phyloP scores from a whole-genome alignment of 1,140 invertebrate genomes.

The Anoplolepis gracilipes region DNA sequence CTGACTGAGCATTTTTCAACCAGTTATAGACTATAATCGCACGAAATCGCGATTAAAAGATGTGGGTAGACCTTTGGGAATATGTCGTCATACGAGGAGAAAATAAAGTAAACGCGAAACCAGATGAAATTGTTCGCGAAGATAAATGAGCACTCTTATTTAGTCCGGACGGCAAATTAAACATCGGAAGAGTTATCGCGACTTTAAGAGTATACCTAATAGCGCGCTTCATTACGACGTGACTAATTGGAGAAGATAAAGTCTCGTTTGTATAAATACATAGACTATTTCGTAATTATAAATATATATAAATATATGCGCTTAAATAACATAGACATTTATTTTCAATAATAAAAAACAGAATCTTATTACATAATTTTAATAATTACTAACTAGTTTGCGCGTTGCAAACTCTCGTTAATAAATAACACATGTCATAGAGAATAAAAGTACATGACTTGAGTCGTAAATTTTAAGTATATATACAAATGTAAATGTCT shows the following conservation, averaged over 20 bases:
- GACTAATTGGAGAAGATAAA: neutral
- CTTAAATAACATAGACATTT: neutral
- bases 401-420: neutral
- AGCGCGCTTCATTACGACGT: conserved; percentile 5
- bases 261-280: conserved; percentile 16
- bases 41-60: conserved; percentile 9
- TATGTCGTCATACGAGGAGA: neutral
- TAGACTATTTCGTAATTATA: conserved; percentile 1
- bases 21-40: neutral
- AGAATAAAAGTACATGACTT: neutral
- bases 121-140: conserved; percentile 26
- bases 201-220: conserved; percentile 30
- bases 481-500: neutral
- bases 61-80: neutral
- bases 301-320: neutral
- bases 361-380: neutral
- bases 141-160: conserved; percentile 38
- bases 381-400: conserved; percentile 11
- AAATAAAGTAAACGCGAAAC: conserved; percentile 21
- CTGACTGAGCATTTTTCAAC: too few relatives aligned
- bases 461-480: neutral
- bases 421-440: neutral
- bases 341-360: neutral
- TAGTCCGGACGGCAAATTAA: conserved; percentile 24
- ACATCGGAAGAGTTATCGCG: conserved; percentile 31